Conservation (phyloP, 1,140 invertebrate species). For the Drosophila obscura region DNA sequence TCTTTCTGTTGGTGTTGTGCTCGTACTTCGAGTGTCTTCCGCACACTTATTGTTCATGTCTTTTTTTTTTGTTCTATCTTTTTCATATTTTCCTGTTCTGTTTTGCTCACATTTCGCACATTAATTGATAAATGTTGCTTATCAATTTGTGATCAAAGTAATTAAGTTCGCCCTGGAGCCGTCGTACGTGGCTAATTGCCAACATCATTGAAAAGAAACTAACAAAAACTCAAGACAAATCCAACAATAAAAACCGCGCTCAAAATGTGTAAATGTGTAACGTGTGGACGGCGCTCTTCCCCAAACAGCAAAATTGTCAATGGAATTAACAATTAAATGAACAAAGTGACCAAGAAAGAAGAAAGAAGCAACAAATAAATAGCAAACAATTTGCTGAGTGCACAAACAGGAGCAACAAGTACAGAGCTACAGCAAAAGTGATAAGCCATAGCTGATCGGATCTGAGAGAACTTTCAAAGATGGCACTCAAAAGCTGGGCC, state of each 20-base stretch:
- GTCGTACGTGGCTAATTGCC: conserved; percentile 45
- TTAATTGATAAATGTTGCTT: conserved; percentile 75
- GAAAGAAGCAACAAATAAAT: conserved; percentile 10
- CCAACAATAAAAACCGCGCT: conserved; percentile 24
- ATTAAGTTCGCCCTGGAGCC: conserved; percentile 48
- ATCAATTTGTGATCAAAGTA: conserved; percentile 75
- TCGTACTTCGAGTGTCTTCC: neutral
- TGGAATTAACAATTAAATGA: conserved; percentile 55
- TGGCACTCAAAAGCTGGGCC: conserved; percentile 35
- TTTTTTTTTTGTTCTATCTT: conserved; percentile 8
- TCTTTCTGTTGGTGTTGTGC: neutral
- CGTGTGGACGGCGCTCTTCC: conserved; percentile 37
- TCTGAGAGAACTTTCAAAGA: conserved; percentile 26
- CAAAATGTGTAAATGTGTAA: conserved; percentile 66
- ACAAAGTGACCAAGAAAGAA: conserved; percentile 16
- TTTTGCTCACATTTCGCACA: conserved; percentile 55
- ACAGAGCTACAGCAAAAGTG: conserved; percentile 6
- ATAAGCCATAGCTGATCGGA: conserved; percentile 14
- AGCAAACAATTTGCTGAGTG: too few relatives aligned
- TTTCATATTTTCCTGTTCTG: conserved; percentile 34
- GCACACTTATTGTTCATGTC: conserved; percentile 5
- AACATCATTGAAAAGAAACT: conserved; percentile 35
- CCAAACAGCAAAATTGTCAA: conserved; percentile 54
- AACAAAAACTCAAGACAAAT: conserved; percentile 4
- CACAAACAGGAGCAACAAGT: conserved; percentile 22